These are phyloP conservation scores for Dichetophora obliterata DNA, from an alignment of 2,888 invertebrate species.

Conservation along the genomic window DNA sequence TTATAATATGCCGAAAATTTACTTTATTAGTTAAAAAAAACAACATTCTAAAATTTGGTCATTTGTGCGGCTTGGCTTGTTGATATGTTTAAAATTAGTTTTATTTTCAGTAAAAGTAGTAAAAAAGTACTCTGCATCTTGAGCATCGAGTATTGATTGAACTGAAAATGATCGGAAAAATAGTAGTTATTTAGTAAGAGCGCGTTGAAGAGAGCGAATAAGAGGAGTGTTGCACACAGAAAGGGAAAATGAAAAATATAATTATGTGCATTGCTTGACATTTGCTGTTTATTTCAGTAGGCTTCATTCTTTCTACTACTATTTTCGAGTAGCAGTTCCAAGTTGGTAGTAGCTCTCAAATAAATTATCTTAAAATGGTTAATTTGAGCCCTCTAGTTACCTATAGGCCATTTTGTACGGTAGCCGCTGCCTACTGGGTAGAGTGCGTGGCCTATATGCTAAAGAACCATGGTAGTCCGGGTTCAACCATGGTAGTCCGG, in stretches of 20 bases:
- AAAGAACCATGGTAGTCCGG: too few relatives aligned
- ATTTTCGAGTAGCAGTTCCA: too few relatives aligned
- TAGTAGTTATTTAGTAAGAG: not conserved
- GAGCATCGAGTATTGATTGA: not conserved
- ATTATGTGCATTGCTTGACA: too few relatives aligned
- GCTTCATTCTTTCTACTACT: too few relatives aligned
- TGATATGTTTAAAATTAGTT: slow-evolving; percentile 17
- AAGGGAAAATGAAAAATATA: not conserved
- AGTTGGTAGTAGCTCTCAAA: too few relatives aligned
- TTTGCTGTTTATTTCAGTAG: too few relatives aligned
- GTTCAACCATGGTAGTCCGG: too few relatives aligned
- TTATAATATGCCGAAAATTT: not conserved
- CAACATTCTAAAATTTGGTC: slow-evolving; percentile 2
- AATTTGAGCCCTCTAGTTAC: too few relatives aligned
- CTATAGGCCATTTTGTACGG: too few relatives aligned
- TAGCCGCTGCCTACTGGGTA: too few relatives aligned
- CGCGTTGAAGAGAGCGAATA: not conserved
- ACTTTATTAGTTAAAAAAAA: not conserved
- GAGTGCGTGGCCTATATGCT: too few relatives aligned
- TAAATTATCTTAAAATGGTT: too few relatives aligned
- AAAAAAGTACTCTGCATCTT: slow-evolving; percentile 23
- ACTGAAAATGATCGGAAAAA: not conserved
- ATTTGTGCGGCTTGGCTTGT: slow-evolving; percentile 12
- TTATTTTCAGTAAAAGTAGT: not conserved
- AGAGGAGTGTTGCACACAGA: not conserved